Conservation (phyloP, 2,888 invertebrate genomes). For the Caenorhabditis wallacei region DNA sequence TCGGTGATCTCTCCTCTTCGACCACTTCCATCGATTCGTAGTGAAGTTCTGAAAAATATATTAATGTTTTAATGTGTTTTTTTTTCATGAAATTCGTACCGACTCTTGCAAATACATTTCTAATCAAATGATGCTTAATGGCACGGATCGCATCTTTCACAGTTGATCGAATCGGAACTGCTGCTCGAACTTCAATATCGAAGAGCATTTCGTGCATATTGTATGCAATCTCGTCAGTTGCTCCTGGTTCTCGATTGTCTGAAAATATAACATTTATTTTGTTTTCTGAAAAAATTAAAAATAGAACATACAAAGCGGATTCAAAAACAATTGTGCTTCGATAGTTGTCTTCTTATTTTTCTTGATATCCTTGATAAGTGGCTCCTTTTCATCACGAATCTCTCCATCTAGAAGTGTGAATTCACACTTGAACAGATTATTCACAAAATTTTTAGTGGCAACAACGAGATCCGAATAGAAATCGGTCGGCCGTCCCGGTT, state of each 20-base stretch:
- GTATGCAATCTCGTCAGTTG: constrained; percentile 48
- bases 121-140: constrained; percentile 71
- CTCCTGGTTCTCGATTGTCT: constrained; percentile 66
- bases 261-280: constrained; percentile 14
- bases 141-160: constrained; percentile 72
- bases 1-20: constrained; percentile 55
- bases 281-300: background rate
- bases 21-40: constrained; percentile 76
- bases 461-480: constrained; percentile 72
- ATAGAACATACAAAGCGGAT: constrained; percentile 64
- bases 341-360: constrained; percentile 72
- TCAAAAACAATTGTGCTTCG: constrained; percentile 70
- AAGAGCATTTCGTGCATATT: constrained; percentile 70
- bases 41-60: constrained; percentile 68
- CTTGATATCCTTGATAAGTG: constrained; percentile 72
- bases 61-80: background rate
- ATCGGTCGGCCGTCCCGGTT: constrained; percentile 54
- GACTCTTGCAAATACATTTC: constrained; percentile 71
- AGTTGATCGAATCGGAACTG: constrained; percentile 70
- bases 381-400: constrained; percentile 67
- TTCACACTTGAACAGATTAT: constrained; percentile 65
- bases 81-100: constrained; percentile 41
- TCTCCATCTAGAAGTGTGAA: constrained; percentile 69
- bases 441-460: constrained; percentile 68
- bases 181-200: constrained; percentile 73